Percentiles rank a stretch among this genome's conserved stretches.
Conservation (phyloP, 2,113 vertebrate genomes). For the Perca fluviatilis region DNA sequence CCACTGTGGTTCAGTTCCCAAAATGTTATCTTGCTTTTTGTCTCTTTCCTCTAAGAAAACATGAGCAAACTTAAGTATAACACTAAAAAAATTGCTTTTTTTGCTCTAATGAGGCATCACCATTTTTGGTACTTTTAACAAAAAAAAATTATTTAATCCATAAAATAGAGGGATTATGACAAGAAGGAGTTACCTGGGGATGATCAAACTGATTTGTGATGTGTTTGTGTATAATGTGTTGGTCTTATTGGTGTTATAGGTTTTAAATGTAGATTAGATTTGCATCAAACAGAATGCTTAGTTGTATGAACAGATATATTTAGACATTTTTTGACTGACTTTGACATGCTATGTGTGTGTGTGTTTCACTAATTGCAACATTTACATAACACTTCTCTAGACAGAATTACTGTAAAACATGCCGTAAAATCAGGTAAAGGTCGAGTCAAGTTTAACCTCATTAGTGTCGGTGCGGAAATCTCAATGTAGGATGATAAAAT, state of each 20-base stretch:
- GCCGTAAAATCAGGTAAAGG: slow-evolving; percentile 5
- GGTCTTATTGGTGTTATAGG: not conserved
- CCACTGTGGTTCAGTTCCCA: not conserved
- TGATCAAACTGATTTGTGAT: not conserved
- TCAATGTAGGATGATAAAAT: slow-evolving; percentile 41
- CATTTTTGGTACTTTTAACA: not conserved
- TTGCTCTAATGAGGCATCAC: not conserved
- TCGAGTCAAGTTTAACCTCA: slow-evolving; percentile 20
- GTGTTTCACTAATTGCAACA: not conserved
- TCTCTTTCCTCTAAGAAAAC: not conserved
- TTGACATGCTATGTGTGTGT: not conserved
- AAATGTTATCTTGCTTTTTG: not conserved
- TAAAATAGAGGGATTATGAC: not conserved
- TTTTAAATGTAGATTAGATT: not conserved
- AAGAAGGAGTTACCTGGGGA: not conserved
- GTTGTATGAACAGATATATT: not conserved
- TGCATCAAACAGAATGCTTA: not conserved
- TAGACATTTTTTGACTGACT: not conserved
- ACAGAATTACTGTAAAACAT: not conserved
- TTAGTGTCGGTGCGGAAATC: slow-evolving; percentile 6
- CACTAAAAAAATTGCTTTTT: not conserved
- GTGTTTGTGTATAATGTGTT: not conserved
- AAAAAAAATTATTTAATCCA: not conserved
- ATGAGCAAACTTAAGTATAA: not conserved
- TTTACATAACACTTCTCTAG: not conserved